phyloP scores from a whole-genome alignment of 2,888 invertebrate genomes.

The Cistogaster globosa region DNA sequence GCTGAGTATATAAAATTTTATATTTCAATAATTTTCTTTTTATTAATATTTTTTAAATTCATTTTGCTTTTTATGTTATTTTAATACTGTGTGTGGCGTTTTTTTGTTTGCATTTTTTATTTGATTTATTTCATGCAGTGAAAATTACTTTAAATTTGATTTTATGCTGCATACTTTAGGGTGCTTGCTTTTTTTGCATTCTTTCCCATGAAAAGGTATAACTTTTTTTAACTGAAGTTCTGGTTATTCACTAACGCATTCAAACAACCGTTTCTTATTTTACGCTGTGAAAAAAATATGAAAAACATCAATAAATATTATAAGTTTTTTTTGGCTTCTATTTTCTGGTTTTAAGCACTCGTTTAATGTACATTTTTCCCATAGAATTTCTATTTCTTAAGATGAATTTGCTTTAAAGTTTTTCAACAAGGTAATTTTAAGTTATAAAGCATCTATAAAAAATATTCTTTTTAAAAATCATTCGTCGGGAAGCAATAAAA shows the following conservation, averaged over 20 bases:
- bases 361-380: slow-evolving; percentile 14
- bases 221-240: slow-evolving; percentile 21
- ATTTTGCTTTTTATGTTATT: slow-evolving; percentile 1
- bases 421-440: slow-evolving; percentile 61
- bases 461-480: neutral
- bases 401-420: slow-evolving; percentile 41
- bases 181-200: slow-evolving; percentile 21
- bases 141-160: slow-evolving; percentile 70
- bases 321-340: neutral
- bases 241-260: neutral
- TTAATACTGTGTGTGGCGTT: neutral
- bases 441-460: slow-evolving; percentile 21
- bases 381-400: slow-evolving; percentile 10
- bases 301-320: neutral
- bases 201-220: neutral
- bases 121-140: slow-evolving; percentile 68
- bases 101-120: slow-evolving; percentile 21
- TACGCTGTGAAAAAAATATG: neutral
- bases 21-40: slow-evolving; percentile 24
- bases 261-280: slow-evolving; percentile 22
- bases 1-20: slow-evolving; percentile 8
- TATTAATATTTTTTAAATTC: slow-evolving; percentile 29
- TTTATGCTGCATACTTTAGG: slow-evolving; percentile 69
- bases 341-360: neutral
- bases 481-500: too few relatives aligned